Evolutionary conservation across 1,140 invertebrate species (phyloP).

Genomic region (Drosophila serrata): DNA sequence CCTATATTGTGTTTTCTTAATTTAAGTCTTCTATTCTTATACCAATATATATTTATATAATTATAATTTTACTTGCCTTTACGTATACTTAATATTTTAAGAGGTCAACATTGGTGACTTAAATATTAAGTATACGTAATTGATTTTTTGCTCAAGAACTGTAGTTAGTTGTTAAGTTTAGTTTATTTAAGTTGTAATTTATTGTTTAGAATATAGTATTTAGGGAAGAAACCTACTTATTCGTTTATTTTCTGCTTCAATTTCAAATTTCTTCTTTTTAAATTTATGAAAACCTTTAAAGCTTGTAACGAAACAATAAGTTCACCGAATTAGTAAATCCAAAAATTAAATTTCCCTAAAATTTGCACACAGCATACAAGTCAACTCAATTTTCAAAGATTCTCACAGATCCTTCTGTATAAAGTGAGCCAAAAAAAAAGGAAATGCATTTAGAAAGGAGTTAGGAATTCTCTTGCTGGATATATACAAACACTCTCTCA

Average conservation of each 20-base stretch:
- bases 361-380: constrained; percentile 32
- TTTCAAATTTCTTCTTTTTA: neutral
- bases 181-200: no score
- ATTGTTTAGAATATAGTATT: neutral
- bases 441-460: constrained; percentile 4
- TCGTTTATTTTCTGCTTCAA: neutral
- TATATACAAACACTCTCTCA: neutral
- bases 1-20: no score
- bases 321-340: constrained; percentile 36
- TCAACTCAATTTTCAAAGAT: constrained; percentile 25
- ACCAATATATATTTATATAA: neutral
- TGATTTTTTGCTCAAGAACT: no score
- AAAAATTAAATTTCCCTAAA: constrained; percentile 52
- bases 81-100: neutral
- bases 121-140: neutral
- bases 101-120: neutral
- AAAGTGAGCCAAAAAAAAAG: neutral
- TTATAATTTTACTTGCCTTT: neutral
- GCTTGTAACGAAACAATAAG: constrained; percentile 20
- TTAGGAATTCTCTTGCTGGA: constrained; percentile 3
- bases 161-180: no score
- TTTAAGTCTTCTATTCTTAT: neutral
- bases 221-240: no score
- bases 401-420: neutral
- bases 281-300: neutral